Base-by-base conservation (phyloP, 2,797 vertebrate genomes). In the Ctenopoma kingsleyae region DNA sequence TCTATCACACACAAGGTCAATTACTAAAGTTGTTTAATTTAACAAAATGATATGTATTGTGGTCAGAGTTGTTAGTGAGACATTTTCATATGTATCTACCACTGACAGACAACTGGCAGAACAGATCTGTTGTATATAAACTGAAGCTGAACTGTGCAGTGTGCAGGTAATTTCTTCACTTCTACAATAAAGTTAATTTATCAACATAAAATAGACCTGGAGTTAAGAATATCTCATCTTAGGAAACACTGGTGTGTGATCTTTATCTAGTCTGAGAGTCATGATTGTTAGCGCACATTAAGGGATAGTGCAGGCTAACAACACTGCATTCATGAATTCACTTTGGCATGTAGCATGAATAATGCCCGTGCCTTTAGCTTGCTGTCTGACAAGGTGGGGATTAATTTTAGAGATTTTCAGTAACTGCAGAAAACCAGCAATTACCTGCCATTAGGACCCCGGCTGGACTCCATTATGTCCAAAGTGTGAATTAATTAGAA, bases 401-500 rank as follows among this genome's bases (percentile, higher is more conserved):
- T 72, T 71, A 1, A 50, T 67, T 79, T 71, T n/a, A 74, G 50
- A 44, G 54, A 58, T 25, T 77, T 55, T 32, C 4, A 50, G 52
- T 70, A 70, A 67, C 58, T 61, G 35, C 51, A 53, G 35, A 81
- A 75, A 71, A 47, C 1, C 47, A 65, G 57, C 47, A 59, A 67
- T 83, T 64, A 76, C 12, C 49, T 74, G 48, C 58, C 49, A 67
- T 60, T 71, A 68, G 30, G 68, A 25, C 43, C 67, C 17, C 41
- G 27, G 57, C 41, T 68, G 27, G 54, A 76, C 72, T 79, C 67
- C 41, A 81, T 80, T 81, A 57, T 61, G 64, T 52, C 61, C 54
- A 23, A 68, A 49, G 66, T 66, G 71, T 64, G 65, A 79, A 76
- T 78, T 71, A 76, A 79, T 69, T 35, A 65, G 44, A 44, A 79